Evolutionary conservation across 2,797 vertebrate genomes (phyloP).

Genomic region (Pterois miles): DNA sequence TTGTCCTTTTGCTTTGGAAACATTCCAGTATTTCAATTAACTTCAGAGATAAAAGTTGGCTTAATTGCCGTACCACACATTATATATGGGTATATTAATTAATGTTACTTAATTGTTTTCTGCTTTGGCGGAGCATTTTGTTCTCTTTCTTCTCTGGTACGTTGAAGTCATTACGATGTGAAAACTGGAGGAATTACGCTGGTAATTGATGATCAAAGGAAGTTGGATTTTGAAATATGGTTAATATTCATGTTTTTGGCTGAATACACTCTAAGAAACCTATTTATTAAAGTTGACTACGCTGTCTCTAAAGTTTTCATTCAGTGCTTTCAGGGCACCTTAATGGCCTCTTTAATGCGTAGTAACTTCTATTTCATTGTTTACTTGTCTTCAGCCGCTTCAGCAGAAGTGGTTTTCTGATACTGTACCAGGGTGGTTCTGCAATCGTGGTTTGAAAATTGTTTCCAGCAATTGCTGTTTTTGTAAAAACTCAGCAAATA

Average conservation of each 20-base stretch:
- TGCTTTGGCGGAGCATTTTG: not conserved
- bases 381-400: slow-evolving; percentile 5
- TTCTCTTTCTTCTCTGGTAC: not conserved
- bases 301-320: not conserved
- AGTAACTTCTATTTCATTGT: not conserved
- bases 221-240: not conserved
- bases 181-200: not conserved
- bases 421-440: not conserved
- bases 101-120: not conserved
- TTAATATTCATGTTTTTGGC: slow-evolving; percentile 2
- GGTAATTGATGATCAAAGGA: not conserved
- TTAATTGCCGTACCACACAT: not conserved
- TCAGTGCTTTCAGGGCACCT: slow-evolving; percentile 8
- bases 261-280: not conserved
- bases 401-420: slow-evolving; percentile 1
- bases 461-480: not conserved
- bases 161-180: not conserved
- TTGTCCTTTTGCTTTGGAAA: slow-evolving; percentile 12
- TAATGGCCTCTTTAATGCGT: not conserved
- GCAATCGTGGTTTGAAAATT: slow-evolving; percentile 14
- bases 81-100: not conserved
- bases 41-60: not conserved
- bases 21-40: slow-evolving; percentile 1
- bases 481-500: slow-evolving; percentile 13
- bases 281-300: not conserved